Conservation (phyloP, 2,888 invertebrate genomes). For the Zaprionus lineosus region DNA sequence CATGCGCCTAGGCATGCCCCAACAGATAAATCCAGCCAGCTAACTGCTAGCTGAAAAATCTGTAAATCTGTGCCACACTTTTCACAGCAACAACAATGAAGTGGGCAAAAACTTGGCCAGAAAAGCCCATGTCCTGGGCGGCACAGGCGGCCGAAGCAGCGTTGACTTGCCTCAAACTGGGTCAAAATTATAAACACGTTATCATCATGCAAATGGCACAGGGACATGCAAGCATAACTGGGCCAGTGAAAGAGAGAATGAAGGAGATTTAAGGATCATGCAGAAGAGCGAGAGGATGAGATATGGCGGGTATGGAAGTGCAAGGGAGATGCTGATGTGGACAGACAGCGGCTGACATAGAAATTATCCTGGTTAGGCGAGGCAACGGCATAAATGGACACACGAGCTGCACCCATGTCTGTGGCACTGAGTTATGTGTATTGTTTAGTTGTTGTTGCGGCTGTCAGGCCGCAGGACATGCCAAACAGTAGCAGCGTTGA, state of each 20-base stretch:
- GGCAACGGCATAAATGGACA: slow-evolving; percentile 13
- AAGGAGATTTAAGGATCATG: no score
- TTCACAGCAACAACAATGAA: slow-evolving; percentile 22
- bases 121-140: slow-evolving; percentile 18
- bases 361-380: slow-evolving; percentile 57
- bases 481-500: slow-evolving; percentile 49
- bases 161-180: slow-evolving; percentile 55
- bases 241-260: slow-evolving; percentile 19
- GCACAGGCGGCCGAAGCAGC: slow-evolving; percentile 3
- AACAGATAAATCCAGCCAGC: slow-evolving; percentile 54
- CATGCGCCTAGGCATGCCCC: slow-evolving; percentile 20
- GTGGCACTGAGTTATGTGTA: slow-evolving; percentile 47
- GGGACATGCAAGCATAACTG: slow-evolving; percentile 45
- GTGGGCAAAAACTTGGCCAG: slow-evolving; percentile 31
- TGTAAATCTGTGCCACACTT: slow-evolving; percentile 48
- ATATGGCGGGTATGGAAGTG: not conserved
- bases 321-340: slow-evolving; percentile 7
- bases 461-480: slow-evolving; percentile 40
- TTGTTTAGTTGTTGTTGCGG: slow-evolving; percentile 25
- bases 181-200: slow-evolving; percentile 78
- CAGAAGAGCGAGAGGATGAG: not conserved
- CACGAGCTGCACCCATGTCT: slow-evolving; percentile 34
- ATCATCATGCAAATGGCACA: slow-evolving; percentile 76
- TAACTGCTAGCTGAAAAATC: slow-evolving; percentile 41
- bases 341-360: slow-evolving; percentile 47